Evolutionary conservation across 2,797 vertebrate species (phyloP).

Genomic region (Phrynocephalus vlangalii): DNA sequence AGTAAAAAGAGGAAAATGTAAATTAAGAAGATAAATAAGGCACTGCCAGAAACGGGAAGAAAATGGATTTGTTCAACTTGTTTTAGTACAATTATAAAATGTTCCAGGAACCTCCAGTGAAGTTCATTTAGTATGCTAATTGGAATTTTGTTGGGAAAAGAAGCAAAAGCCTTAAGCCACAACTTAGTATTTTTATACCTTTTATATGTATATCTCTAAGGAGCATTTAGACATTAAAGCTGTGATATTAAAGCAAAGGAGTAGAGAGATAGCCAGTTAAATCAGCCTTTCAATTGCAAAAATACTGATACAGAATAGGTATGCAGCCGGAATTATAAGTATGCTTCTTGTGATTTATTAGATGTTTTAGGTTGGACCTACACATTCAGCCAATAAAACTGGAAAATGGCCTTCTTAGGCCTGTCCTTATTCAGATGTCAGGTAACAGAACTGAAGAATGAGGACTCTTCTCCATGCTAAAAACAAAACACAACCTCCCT

Average conservation of each 20-base stretch:
- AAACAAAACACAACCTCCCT: too few species aligned
- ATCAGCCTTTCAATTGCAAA: conserved; percentile 37
- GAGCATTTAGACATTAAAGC: conserved; percentile 26
- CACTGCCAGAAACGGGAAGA: neutral
- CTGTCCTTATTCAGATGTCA: neutral
- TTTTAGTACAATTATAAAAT: conserved; percentile 13
- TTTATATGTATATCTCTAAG: conserved; percentile 20
- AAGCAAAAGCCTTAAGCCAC: neutral
- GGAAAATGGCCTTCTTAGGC: neutral
- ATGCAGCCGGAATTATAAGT: conserved; percentile 36
- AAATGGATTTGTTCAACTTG: neutral
- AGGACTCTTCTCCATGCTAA: too few species aligned
- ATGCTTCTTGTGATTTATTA: neutral
- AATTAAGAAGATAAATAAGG: neutral
- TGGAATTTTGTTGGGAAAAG: conserved; percentile 17
- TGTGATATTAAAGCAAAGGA: conserved; percentile 14
- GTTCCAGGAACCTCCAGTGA: conserved; percentile 3
- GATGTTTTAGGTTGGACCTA: neutral
- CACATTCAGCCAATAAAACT: neutral
- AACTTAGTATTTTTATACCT: conserved; percentile 29
- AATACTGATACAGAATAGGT: conserved; percentile 22
- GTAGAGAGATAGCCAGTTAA: conserved; percentile 39
- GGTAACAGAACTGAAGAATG: too few species aligned
- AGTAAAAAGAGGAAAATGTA: neutral
- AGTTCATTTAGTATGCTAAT: neutral